Evolutionary conservation across 2,888 invertebrate species (phyloP), one percentile per base, ranked within the genome.

Genomic region (Ophonus ardosiacus): DNA sequence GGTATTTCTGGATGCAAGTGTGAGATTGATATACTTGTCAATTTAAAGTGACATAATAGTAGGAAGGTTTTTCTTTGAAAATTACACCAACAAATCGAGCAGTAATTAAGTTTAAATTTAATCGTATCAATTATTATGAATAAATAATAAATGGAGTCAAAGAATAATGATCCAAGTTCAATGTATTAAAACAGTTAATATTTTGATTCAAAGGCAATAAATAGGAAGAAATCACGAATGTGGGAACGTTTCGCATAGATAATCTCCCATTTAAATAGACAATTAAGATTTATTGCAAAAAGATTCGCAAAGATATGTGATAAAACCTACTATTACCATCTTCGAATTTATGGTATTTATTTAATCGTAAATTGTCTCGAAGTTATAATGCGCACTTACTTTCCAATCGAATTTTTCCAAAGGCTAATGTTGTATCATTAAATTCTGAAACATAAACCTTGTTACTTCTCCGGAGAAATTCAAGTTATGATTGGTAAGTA

Each of bases 211-310:
- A 3, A 31, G 13, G 43, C 13, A 21, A 63, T 21, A 63, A 63
- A 63, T 18, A 63, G 21, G 24, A 68, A 68, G 68, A 68, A 68
- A 68, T 13, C 68, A n/a, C 31, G n/a, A 24, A 68, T 68, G 68
- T 68, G 31, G 68, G 68, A 31, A 68, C 24, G 38, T 51, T 74
- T 74, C 13, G 74, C 51, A 74, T 43, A 56, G 21, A 74, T 43
- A 13, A 43, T 74, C 43, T 74, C 43, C 74, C 13, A 43, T 51
- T 17, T 51, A 74, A 74, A 43, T 51, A 74, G 74, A 74, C 74
- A 74, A 74, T 74, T 74, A 74, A 74, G 74, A 74, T 74, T 74
- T 74, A 74, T 74, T 43, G 56, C 74, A 51, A 74, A 74, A 51
- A 56, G 51, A 74, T 74, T 74, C 43, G 51, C 56, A 71, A n/a